A percentile compares a stretch with the other conserved stretches of the same genome.
Conservation (phyloP, 64 coral and sea anemone genomes). For the Exaiptasia diaphana region DNA sequence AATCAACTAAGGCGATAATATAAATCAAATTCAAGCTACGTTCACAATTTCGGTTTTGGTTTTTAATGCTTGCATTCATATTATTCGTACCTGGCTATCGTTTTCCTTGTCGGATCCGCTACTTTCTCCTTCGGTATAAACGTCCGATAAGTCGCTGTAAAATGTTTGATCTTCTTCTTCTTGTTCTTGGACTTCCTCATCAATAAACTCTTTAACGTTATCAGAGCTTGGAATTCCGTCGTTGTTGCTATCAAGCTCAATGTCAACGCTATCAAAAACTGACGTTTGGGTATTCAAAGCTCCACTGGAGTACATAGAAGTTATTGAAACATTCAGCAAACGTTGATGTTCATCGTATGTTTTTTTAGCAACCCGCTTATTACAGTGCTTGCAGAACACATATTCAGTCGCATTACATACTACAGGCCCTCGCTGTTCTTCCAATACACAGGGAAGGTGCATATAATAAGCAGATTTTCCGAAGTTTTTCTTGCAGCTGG, state of each 20-base stretch:
- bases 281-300: neutral
- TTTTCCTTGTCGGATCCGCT: neutral
- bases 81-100: neutral
- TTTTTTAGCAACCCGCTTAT: conserved; percentile 20
- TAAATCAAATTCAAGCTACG: no score
- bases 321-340: neutral
- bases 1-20: no score
- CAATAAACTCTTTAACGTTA: neutral
- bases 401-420: neutral
- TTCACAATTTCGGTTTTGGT: no score
- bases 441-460: neutral
- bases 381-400: conserved; percentile 15
- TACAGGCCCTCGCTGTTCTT: neutral
- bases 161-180: conserved; percentile 24
- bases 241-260: neutral
- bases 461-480: conserved; percentile 11
- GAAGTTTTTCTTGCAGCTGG: neutral
- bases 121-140: neutral
- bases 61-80: no score
- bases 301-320: neutral
- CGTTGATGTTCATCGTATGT: conserved; percentile 4
- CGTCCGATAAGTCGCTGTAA: conserved; percentile 4
- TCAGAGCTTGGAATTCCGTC: neutral
- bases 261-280: neutral
- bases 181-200: neutral